Base-by-base conservation (phyloP, 2,113 vertebrate genomes). In the Pelvicachromis taeniatus region DNA sequence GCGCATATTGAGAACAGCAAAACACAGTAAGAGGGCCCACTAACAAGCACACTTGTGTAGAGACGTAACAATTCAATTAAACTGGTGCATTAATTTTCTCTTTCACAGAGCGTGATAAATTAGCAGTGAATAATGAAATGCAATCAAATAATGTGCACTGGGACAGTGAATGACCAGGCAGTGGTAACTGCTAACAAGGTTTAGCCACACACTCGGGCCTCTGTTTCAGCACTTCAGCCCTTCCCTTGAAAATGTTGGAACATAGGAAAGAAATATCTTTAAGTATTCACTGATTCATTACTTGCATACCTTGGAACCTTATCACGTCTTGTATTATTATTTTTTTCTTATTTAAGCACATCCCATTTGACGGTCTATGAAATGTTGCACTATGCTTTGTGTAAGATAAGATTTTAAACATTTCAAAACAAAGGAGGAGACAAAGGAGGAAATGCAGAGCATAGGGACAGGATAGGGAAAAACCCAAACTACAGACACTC, bases 51-150 rank as follows among this genome's bases (percentile, higher is more conserved):
- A 26, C 58, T 77, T 40, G 56, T 78, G 56, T 70, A 48, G 75
- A 55, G 42, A 59, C 73, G 87, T 78, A 54, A 70, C 33, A 77
- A 52, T 82, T 75, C 58, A 85, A 82, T 89, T 90, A 88, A 40
- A 85, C 5, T 19, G 9, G 21, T 14, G 55, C 78, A 53, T 31
- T 77, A 50, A 75, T 77, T 53, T 56, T 45, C 40, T 78, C 73
- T 56, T 29, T 45, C 56, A 21, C 17, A 14, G 17, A 53, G 54
- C 3, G 7, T 63, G 19, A 48, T 40, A 26, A 56, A 80, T 59
- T 70, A 80, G 14, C 7, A 9, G 10, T 61, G 77, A 83, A 78
- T 42, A 58, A 77, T 63, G 42, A 58, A 78, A 78, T 31, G 26
- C 10, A 83, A 77, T 53, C 14, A 68, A 61, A 80, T 3, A 82